phyloP scores from a whole-genome alignment of 1,140 invertebrate species.

The Apis mellifera region DNA sequence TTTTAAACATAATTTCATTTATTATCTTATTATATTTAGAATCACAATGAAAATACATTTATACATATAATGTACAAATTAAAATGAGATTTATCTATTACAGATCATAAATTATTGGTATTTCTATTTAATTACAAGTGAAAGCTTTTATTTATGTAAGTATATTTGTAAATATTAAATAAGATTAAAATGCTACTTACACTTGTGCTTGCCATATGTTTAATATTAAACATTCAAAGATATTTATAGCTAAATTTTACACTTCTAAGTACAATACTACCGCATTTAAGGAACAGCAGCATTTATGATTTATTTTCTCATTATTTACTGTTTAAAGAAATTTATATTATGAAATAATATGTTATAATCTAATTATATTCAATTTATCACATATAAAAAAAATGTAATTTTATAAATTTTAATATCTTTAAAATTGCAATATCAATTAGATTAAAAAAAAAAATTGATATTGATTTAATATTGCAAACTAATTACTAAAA shows the following conservation, averaged over 20 bases:
- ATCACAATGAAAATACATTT: conserved; percentile 16
- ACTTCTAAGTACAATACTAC: conserved; percentile 24
- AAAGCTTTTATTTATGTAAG: conserved; percentile 25
- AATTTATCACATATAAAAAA: conserved; percentile 6
- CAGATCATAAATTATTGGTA: conserved; percentile 15
- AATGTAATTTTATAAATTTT: background rate
- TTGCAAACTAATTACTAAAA: background rate
- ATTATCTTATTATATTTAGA: conserved; percentile 27
- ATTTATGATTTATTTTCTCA: background rate
- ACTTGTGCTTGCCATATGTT: background rate
- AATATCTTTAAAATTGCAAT: background rate
- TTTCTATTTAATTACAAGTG: conserved; percentile 22
- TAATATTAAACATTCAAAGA: conserved; percentile 24
- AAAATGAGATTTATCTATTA: conserved; percentile 10
- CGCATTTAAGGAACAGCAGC: conserved; percentile 4
- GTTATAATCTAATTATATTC: conserved; percentile 3
- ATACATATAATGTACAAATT: conserved; percentile 39
- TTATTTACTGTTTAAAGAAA: conserved; percentile 3
- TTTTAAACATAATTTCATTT: conserved; percentile 37
- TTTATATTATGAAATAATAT: background rate
- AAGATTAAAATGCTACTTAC: background rate
- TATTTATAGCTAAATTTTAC: conserved; percentile 18
- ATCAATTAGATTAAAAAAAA: background rate
- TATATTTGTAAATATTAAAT: conserved; percentile 20
- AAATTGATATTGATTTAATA: background rate